Percentiles rank a stretch among this genome's conserved stretches.
phyloP scores from a whole-genome alignment of 92 coral and sea anemone species.

The Nematostella vectensis region DNA sequence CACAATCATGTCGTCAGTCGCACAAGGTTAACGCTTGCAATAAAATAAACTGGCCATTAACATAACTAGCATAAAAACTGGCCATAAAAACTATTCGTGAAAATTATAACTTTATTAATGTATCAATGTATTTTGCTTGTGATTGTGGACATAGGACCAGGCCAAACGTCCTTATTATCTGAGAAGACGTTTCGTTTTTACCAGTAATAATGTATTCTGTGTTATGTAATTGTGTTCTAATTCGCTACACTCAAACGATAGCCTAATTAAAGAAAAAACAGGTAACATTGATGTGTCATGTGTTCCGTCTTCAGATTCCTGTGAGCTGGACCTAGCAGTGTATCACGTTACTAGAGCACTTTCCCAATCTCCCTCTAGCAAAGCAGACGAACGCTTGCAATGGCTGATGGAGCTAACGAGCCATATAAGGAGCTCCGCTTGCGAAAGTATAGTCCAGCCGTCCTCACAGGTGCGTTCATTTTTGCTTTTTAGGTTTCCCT shows the following conservation, averaged over 20 bases:
- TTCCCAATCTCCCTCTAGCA: conserved; percentile 17
- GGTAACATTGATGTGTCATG: background rate
- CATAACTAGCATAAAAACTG: too few species aligned
- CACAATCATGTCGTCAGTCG: conserved; percentile 20
- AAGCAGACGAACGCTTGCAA: conserved; percentile 37
- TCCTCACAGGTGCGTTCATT: conserved; percentile 2
- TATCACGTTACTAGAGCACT: conserved; percentile 33
- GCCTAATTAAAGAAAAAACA: background rate
- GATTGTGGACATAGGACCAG: too few species aligned
- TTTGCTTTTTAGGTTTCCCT: too few species aligned
- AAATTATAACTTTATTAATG: too few species aligned
- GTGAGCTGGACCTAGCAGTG: conserved; percentile 10
- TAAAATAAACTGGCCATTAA: too few species aligned
- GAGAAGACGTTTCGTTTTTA: background rate
- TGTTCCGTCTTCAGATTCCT: conserved; percentile 3
- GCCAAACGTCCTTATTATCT: too few species aligned
- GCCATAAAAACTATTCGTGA: too few species aligned
- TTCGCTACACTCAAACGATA: background rate
- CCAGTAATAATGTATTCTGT: too few species aligned
- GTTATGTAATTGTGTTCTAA: too few species aligned
- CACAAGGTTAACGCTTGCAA: too few species aligned
- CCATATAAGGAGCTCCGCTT: conserved; percentile 34
- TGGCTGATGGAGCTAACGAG: conserved; percentile 67
- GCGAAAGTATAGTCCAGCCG: background rate
- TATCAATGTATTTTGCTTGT: too few species aligned